Evolutionary conservation across 2,888 invertebrate genomes (phyloP).

Genomic region (Choristoneura rosaceana): DNA sequence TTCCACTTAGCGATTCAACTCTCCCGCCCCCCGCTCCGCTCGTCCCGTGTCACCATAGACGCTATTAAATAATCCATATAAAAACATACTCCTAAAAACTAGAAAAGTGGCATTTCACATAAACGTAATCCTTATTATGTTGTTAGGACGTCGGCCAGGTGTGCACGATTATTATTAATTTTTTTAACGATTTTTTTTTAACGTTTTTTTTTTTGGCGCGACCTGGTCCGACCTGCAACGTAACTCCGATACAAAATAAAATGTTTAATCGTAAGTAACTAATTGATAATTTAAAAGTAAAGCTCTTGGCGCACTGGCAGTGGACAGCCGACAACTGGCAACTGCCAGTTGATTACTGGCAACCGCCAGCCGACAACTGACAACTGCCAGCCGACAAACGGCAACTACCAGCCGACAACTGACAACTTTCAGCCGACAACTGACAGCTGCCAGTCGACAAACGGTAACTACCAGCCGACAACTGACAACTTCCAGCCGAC

Average conservation of each 20-base stretch:
- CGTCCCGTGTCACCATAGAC: conserved; percentile 68
- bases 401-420: too few species aligned
- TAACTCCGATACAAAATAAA: background rate
- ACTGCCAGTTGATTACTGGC: too few species aligned
- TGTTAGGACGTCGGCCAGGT: conserved; percentile 52
- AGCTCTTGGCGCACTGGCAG: conserved; percentile 2
- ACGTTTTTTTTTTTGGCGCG: conserved; percentile 35
- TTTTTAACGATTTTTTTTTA: conserved; percentile 26
- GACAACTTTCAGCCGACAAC: too few species aligned
- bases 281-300: conserved; percentile 14
- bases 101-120: conserved; percentile 70
- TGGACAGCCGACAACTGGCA: too few species aligned
- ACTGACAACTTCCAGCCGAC: too few species aligned
- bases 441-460: too few species aligned
- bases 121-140: conserved; percentile 55
- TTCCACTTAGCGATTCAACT: background rate
- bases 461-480: too few species aligned
- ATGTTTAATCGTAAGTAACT: conserved; percentile 5
- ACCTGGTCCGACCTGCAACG: background rate
- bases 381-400: too few species aligned
- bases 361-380: too few species aligned
- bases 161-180: conserved; percentile 38
- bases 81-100: conserved; percentile 79
- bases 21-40: conserved; percentile 14
- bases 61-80: conserved; percentile 74